phyloP scores from a whole-genome alignment of 2,797 vertebrate species.

The Hemibagrus guttatus region DNA sequence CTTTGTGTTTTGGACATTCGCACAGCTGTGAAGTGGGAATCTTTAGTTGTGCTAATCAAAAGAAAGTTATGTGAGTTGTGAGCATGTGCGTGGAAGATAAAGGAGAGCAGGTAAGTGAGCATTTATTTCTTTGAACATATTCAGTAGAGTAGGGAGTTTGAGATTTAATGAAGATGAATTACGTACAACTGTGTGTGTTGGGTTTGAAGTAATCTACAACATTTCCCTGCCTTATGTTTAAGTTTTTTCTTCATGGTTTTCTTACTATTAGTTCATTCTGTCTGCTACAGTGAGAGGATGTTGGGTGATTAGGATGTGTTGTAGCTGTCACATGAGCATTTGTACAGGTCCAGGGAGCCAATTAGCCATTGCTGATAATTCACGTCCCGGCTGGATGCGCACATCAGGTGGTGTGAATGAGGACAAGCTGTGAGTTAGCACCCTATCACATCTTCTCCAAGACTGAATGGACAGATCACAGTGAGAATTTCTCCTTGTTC shows the following conservation, averaged over 20 bases:
- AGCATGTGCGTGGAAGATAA: conserved; percentile 14
- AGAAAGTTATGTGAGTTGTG: conserved; percentile 22
- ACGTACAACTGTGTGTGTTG: background rate
- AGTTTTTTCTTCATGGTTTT: background rate
- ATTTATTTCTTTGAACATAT: background rate
- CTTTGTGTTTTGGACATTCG: conserved; percentile 37
- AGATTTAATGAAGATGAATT: background rate
- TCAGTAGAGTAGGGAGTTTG: background rate
- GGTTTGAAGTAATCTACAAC: background rate
- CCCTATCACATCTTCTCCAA: conserved; percentile 24
- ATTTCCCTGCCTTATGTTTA: background rate
- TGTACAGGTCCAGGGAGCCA: conserved; percentile 49
- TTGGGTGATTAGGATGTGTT: conserved; percentile 55
- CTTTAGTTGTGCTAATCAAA: conserved; percentile 34
- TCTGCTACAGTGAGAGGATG: conserved; percentile 46
- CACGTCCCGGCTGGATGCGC: conserved; percentile 41
- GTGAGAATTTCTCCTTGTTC: conserved; percentile 16
- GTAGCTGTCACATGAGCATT: conserved; percentile 49
- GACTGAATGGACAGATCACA: conserved; percentile 38
- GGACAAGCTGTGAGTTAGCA: conserved; percentile 43
- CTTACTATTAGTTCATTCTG: conserved; percentile 52
- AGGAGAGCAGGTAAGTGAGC: background rate
- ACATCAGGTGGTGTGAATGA: conserved; percentile 58
- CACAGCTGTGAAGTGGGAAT: conserved; percentile 19
- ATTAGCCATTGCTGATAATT: conserved; percentile 58